phyloP scores from a whole-genome alignment of 2,888 invertebrate genomes.

The Lasioglossum figueresi region DNA sequence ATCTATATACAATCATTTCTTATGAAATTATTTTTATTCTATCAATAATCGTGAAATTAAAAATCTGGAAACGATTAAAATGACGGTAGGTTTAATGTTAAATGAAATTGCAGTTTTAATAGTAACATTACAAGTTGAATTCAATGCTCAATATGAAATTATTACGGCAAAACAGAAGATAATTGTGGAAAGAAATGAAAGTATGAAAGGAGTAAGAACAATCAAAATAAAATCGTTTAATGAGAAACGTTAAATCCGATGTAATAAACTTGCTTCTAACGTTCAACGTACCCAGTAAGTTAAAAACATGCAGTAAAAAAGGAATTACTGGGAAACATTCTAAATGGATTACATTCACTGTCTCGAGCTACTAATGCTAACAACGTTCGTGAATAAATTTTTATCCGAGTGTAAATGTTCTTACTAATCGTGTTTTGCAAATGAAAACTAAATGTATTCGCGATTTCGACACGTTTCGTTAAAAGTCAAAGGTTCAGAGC shows the following conservation, averaged over 20 bases:
- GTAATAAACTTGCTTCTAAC: background rate
- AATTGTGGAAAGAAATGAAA: background rate
- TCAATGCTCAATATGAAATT: background rate
- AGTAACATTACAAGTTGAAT: background rate
- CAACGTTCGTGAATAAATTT: background rate
- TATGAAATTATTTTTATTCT: no score
- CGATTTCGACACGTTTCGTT: background rate
- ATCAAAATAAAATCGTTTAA: background rate
- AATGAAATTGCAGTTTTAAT: background rate
- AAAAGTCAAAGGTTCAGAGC: background rate
- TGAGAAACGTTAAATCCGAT: background rate
- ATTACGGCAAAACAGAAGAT: background rate
- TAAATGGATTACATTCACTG: background rate
- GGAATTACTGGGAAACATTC: background rate
- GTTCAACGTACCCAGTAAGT: background rate
- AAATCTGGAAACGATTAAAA: no score
- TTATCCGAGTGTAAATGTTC: background rate
- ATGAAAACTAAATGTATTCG: background rate
- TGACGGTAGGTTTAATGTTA: no score
- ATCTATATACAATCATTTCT: no score
- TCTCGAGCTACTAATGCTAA: background rate
- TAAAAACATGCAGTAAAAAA: background rate
- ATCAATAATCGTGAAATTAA: no score
- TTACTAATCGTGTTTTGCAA: background rate
- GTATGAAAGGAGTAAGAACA: background rate